Evolutionary conservation across 2,113 vertebrate species (phyloP), one percentile per base, ranked within the genome.

Genomic region (Anser brachyrhynchus): DNA sequence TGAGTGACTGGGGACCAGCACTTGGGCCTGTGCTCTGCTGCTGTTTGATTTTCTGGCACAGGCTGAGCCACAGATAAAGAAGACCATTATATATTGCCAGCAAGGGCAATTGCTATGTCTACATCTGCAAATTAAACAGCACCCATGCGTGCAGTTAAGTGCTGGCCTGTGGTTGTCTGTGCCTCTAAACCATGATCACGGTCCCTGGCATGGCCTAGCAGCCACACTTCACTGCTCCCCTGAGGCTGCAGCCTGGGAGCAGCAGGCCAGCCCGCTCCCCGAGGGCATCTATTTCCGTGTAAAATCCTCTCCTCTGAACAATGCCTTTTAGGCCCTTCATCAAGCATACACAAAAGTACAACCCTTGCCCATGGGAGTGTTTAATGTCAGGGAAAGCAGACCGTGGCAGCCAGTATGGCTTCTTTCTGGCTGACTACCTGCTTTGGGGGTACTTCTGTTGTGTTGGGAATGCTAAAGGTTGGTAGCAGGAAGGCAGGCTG

Each of bases 41-140:
- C 54, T 44, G 26, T 67, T 93, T 90, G 57, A 87, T 93, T 87
- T 90, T 66, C 83, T 87, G 87, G 54, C 54, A 19, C 15, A 72
- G 59, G 52, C 66, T 90, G 54, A 73, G 52, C 25, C 54, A 51
- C 54, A 62, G 51, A 83, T 78, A 49, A 82, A 90, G 25, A 25
- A 77, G 5, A 55, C 7, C 3, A 18, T 72, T 72, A 61, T 4
- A 4, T 72, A 52, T 57, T 78, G 43, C 43, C 69, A 75, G 62
- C 19, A 72, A 33, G 15, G 77, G 21, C 54, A 73, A 18, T 73
- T 87, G 31, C 31, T 51, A 19, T 46, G 4, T 49, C 54, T 43
- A 2, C 21, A 61, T 55, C 39, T 82, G 52, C 52, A 71, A 43
- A 37, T 49, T 55, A 67, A 57, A 26, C 31, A 43, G 18, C 55